Conservation (phyloP, 2,797 vertebrate species). For the Bradypodion pumilum region DNA sequence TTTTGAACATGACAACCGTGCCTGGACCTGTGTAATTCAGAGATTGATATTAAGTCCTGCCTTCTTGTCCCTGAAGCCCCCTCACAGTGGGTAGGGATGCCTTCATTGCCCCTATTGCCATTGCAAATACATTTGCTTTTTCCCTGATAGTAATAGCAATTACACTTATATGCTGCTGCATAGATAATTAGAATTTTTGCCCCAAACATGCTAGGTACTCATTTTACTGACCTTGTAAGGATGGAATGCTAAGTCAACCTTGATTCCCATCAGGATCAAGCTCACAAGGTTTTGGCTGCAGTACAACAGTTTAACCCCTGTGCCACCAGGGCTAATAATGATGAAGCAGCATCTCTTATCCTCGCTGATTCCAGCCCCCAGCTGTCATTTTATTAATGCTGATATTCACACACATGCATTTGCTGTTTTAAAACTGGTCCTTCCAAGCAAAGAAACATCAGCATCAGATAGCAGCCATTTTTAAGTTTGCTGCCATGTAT, state of each 20-base stretch:
- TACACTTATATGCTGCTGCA: too few relatives aligned
- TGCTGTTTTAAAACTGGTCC: not conserved
- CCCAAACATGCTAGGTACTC: too few relatives aligned
- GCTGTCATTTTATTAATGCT: not conserved
- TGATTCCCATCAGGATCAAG: too few relatives aligned
- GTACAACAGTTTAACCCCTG: too few relatives aligned
- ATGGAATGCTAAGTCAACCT: too few relatives aligned
- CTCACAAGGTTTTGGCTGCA: too few relatives aligned
- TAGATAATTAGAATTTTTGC: too few relatives aligned
- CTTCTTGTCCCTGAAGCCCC: not conserved
- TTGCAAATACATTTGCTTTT: slow-evolving; percentile 14
- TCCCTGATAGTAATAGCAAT: too few relatives aligned
- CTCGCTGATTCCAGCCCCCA: not conserved
- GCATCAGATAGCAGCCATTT: not conserved
- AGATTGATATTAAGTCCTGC: not conserved
- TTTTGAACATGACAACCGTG: not conserved
- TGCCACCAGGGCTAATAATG: too few relatives aligned
- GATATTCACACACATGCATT: not conserved
- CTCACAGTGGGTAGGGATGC: not conserved
- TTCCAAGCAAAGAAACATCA: not conserved
- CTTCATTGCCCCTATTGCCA: not conserved
- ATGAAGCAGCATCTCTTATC: not conserved
- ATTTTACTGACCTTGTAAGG: too few relatives aligned
- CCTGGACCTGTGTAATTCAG: not conserved
- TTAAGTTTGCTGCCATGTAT: not conserved